Evolutionary conservation across 2,113 vertebrate genomes (phyloP), one percentile per base, ranked within the genome.

Genomic region (Eurystomus gularis): DNA sequence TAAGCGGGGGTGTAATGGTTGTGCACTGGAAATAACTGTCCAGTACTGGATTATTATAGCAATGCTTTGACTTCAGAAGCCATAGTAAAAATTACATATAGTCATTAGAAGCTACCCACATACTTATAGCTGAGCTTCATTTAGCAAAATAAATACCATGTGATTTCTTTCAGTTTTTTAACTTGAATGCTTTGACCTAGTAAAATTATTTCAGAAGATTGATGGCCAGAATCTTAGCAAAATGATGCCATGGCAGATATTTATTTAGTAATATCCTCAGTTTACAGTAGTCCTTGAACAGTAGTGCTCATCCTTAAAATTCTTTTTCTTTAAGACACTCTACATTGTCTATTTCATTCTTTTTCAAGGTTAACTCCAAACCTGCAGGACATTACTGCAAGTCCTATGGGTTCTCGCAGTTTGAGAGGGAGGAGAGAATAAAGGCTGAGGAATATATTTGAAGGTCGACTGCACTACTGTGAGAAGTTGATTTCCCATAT

Each of bases 11-110:
- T 87, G 35, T 73, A 82, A 68, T 71, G 68, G 71, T 91, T 0
- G 2, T 64, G 75, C 37, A 13, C 48, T 95, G 88, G 79, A 95
- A 96, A 81, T 92, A 92, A 90, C 72, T 73, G 57, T 68, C 52
- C 51, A 44, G 52, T 83, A 55, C 40, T 70, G 76, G 76, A 68
- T 92, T 94, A 62, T 83, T 92, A 42, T n/a, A 83, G 64, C 76
- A 75, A 81, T 88, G 85, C 37, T 75, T 90, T 49, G 65, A 90
- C 37, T 91, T 93, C 69, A 86, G 48, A 95, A 91, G 72, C 29
- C 82, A 81, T 68, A 68, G 46, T 84, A 89, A 87, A 94, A 93
- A 60, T 68, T 90, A 64, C 40, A 69, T 86, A 39, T 84, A 92
- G 77, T 83, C 44, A n/a, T n/a, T 55, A 73, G 68, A 86, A 87